Evolutionary conservation across 2,113 vertebrate genomes (phyloP).

Genomic region (Caranx ignobilis): DNA sequence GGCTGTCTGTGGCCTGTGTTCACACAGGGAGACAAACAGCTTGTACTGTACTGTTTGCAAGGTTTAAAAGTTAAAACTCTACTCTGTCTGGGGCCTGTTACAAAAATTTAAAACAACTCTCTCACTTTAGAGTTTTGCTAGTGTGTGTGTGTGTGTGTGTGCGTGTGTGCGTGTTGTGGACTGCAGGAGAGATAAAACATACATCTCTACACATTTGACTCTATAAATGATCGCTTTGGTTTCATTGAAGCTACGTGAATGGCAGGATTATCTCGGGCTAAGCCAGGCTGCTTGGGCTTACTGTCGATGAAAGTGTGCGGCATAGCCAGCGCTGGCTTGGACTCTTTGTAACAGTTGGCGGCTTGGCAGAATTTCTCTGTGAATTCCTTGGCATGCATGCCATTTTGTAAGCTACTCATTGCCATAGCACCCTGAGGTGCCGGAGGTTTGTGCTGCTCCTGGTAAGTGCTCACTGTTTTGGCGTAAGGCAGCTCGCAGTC

Average conservation of each 20-base stretch:
- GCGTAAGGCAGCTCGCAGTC: slow-evolving; percentile 83
- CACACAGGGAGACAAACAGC: slow-evolving; percentile 47
- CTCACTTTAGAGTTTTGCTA: slow-evolving; percentile 29
- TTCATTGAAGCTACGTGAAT: slow-evolving; percentile 88
- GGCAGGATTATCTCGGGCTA: slow-evolving; percentile 85
- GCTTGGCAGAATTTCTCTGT: slow-evolving; percentile 86
- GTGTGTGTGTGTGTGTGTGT: slow-evolving; percentile 39
- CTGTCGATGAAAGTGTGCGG: slow-evolving; percentile 84
- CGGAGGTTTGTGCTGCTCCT: slow-evolving; percentile 83
- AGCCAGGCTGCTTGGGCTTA: slow-evolving; percentile 82
- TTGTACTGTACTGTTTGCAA: slow-evolving; percentile 49
- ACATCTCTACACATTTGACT: slow-evolving; percentile 91
- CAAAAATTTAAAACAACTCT: slow-evolving; percentile 24
- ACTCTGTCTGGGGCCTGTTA: slow-evolving; percentile 19
- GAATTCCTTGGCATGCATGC: slow-evolving; percentile 84
- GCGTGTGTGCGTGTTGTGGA: slow-evolving; percentile 52
- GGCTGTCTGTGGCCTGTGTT: slow-evolving; percentile 39
- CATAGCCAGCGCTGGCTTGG: slow-evolving; percentile 82
- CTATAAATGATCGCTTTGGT: slow-evolving; percentile 98
- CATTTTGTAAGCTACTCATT: slow-evolving; percentile 85
- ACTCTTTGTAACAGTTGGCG: slow-evolving; percentile 85
- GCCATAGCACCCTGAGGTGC: slow-evolving; percentile 75
- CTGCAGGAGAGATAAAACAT: slow-evolving; percentile 32
- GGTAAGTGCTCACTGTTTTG: slow-evolving; percentile 81
- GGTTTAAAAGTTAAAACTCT: slow-evolving; percentile 15